phyloP scores from a whole-genome alignment of 2,888 invertebrate genomes.

The Eupithecia dodoneata region DNA sequence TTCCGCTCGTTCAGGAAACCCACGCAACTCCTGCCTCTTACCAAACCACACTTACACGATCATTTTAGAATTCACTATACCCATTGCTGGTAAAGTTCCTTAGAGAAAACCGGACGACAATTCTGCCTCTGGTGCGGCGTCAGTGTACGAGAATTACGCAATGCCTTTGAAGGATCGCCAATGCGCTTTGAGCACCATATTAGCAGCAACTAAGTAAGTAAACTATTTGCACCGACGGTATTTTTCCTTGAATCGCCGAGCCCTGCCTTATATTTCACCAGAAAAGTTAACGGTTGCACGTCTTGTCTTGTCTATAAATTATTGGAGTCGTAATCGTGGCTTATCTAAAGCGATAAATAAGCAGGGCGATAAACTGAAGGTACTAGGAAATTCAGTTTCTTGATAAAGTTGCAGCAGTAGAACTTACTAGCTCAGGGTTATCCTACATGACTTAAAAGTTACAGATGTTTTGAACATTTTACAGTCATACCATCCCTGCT shows the following conservation, averaged over 20 bases:
- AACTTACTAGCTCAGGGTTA: background rate
- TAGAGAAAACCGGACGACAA: background rate
- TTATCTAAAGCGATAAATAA: constrained; percentile 29
- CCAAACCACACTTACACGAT: constrained; percentile 42
- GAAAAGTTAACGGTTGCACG: constrained; percentile 55
- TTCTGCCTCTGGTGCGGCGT: background rate
- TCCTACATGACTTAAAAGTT: background rate
- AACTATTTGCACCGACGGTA: constrained; percentile 62
- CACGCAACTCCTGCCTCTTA: constrained; percentile 70
- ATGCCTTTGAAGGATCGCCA: background rate
- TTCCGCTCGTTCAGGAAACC: constrained; percentile 75
- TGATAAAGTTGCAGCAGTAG: background rate
- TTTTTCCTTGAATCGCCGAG: constrained; percentile 71
- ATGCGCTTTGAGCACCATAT: constrained; percentile 49
- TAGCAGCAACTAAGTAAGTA: constrained; percentile 66
- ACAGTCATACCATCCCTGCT: background rate
- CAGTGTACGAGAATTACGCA: background rate
- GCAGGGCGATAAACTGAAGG: constrained; percentile 18
- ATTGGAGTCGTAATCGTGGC: constrained; percentile 41
- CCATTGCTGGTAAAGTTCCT: background rate
- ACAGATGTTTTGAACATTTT: background rate
- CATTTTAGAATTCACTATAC: background rate
- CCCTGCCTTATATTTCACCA: constrained; percentile 56
- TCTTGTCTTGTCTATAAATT: constrained; percentile 44
- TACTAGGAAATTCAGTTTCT: constrained; percentile 9